Conservation (phyloP, 2,113 vertebrate genomes). For the Lanius ludovicianus region DNA sequence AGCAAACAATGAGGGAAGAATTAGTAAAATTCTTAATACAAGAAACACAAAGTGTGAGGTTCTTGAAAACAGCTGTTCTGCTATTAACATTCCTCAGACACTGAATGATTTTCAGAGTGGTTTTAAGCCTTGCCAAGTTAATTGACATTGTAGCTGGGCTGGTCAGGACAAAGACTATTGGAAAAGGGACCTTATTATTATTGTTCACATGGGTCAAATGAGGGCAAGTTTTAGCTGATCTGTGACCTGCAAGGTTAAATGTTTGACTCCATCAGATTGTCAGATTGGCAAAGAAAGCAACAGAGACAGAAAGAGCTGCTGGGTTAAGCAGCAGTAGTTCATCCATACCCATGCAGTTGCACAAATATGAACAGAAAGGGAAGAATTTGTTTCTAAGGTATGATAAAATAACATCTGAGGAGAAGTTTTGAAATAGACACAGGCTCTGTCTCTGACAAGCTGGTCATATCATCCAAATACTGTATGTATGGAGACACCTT, state of each 20-base stretch:
- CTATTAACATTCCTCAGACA: slow-evolving; percentile 45
- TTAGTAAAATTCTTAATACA: slow-evolving; percentile 47
- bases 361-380: not conserved
- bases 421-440: not conserved
- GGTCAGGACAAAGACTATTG: slow-evolving; percentile 30
- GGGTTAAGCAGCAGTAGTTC: not conserved
- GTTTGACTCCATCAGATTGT: slow-evolving; percentile 31
- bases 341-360: not conserved
- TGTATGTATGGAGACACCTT: not conserved
- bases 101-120: slow-evolving; percentile 31
- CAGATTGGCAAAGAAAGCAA: not conserved
- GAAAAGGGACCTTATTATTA: slow-evolving; percentile 15
- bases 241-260: slow-evolving; percentile 58
- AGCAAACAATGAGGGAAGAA: slow-evolving; percentile 48
- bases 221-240: slow-evolving; percentile 32
- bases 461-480: not conserved
- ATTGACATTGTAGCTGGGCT: slow-evolving; percentile 33
- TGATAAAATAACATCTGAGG: not conserved
- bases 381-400: not conserved
- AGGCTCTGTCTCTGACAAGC: not conserved
- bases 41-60: slow-evolving; percentile 47
- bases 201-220: slow-evolving; percentile 22
- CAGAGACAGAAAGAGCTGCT: not conserved
- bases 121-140: slow-evolving; percentile 48
- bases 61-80: slow-evolving; percentile 52